These are phyloP conservation scores for Zaprionus nigranus DNA, from an alignment of 1,140 invertebrate species.

Conservation along the genomic window DNA sequence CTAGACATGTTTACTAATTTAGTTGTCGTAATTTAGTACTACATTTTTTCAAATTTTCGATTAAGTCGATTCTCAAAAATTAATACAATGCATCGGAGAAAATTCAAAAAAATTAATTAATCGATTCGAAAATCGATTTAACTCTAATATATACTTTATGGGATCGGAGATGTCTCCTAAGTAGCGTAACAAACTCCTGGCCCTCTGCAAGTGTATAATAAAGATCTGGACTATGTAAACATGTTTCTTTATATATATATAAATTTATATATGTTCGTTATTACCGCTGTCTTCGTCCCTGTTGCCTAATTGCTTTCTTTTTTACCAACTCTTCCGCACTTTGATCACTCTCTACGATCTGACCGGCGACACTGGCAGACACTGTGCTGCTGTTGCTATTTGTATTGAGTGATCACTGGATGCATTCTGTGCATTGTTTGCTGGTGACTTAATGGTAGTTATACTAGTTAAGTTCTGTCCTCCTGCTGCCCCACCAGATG, in stretches of 20 bases:
- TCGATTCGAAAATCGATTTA: no score
- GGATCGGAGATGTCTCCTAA: no score
- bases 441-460: constrained; percentile 32
- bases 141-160: no score
- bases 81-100: no score
- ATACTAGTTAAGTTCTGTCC: constrained; percentile 44
- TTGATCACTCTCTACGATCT: constrained; percentile 49
- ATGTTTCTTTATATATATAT: neutral
- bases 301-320: constrained; percentile 45
- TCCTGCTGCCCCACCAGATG: neutral
- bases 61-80: no score
- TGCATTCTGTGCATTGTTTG: constrained; percentile 44
- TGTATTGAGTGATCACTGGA: constrained; percentile 49
- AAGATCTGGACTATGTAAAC: neutral
- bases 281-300: constrained; percentile 69
- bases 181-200: no score
- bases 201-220: neutral
- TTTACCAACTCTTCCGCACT: constrained; percentile 52
- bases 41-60: no score
- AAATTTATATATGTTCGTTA: neutral
- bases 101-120: no score
- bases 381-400: constrained; percentile 54
- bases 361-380: constrained; percentile 23
- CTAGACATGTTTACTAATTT: no score
- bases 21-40: no score